Percentiles rank a stretch among this genome's conserved stretches.
Evolutionary conservation across 2,797 vertebrate species (phyloP).

Genomic region (Diplodus sargus): DNA sequence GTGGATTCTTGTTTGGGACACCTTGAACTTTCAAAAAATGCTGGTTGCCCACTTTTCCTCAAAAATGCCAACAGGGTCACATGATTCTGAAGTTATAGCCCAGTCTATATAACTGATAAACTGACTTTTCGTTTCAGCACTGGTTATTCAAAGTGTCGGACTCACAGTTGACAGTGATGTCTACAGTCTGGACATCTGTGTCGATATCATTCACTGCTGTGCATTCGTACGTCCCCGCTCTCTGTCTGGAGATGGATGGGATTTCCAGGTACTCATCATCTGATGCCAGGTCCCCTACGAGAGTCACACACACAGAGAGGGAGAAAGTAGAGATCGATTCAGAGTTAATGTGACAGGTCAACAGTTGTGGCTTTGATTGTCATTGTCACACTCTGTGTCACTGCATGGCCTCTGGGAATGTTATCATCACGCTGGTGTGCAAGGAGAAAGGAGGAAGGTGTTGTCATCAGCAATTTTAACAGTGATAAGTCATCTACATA

Average conservation of each 20-base stretch:
- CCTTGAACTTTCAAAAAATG: too few species aligned
- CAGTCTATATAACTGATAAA: neutral
- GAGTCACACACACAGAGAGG: slow-evolving; percentile 42
- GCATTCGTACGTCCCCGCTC: slow-evolving; percentile 86
- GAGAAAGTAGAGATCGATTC: slow-evolving; percentile 42
- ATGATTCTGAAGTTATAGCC: too few species aligned
- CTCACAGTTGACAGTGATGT: slow-evolving; percentile 88
- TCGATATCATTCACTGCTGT: slow-evolving; percentile 86
- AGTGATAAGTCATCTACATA: slow-evolving; percentile 5
- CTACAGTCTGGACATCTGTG: slow-evolving; percentile 81
- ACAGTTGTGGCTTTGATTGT: slow-evolving; percentile 45
- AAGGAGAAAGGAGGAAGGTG: slow-evolving; percentile 1
- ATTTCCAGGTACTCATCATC: slow-evolving; percentile 87
- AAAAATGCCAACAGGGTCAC: too few species aligned
- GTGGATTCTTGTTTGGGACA: too few species aligned
- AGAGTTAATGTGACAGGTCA: slow-evolving; percentile 45
- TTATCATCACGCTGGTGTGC: neutral
- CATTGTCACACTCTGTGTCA: slow-evolving; percentile 7
- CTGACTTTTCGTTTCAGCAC: neutral
- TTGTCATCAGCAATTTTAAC: neutral
- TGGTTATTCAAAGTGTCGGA: slow-evolving; percentile 24
- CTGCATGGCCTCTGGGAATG: slow-evolving; percentile 5
- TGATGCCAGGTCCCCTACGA: slow-evolving; percentile 77
- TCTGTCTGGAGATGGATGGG: slow-evolving; percentile 81
- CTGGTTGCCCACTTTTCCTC: too few species aligned